Conservation (phyloP, 2,113 vertebrate species). For the Dipodomys stephensi region DNA sequence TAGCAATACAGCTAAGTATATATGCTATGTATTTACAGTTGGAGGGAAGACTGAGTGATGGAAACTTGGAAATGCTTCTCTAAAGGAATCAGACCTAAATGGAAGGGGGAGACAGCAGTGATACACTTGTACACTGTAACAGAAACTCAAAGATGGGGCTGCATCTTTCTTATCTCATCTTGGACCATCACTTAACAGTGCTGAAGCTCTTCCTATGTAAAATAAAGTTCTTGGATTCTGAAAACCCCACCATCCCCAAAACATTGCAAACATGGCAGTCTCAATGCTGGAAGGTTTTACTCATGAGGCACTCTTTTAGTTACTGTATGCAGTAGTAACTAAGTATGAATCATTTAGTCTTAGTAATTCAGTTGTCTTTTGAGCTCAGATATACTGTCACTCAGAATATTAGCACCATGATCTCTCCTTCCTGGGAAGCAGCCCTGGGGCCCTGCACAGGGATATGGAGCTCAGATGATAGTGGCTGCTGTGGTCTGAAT, state of each 20-base stretch:
- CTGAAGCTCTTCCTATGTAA: background rate
- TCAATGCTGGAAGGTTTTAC: background rate
- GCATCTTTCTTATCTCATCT: background rate
- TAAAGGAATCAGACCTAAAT: background rate
- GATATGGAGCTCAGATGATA: no score
- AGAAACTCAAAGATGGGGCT: background rate
- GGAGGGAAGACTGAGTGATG: background rate
- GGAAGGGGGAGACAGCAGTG: accelerated
- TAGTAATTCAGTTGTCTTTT: no score
- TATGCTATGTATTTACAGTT: background rate
- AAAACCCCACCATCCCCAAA: background rate
- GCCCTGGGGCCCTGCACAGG: background rate
- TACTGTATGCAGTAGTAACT: no score
- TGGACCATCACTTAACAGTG: background rate
- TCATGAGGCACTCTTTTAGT: background rate
- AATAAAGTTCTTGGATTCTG: background rate
- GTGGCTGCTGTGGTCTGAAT: background rate
- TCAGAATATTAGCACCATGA: background rate
- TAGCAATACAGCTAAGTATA: background rate
- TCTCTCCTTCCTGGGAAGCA: background rate
- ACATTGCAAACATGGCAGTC: accelerated
- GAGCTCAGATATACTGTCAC: background rate
- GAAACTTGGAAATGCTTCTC: background rate
- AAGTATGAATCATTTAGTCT: no score
- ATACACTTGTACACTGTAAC: accelerated